Conservation (phyloP, 1,140 invertebrate genomes). For the Orchesella cincta region DNA sequence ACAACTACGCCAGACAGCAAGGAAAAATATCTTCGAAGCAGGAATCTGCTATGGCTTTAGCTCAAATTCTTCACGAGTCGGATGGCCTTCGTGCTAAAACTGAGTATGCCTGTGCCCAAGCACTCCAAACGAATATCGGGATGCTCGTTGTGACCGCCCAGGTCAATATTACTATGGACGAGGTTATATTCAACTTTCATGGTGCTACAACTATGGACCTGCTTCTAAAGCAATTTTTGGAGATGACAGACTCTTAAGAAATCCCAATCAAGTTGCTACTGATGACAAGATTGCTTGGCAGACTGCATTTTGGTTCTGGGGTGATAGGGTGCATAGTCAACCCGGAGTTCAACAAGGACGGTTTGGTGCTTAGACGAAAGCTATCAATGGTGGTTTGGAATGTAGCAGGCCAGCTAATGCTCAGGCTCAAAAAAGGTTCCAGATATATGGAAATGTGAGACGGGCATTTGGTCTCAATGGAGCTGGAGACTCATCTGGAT, state of each 20-base stretch:
- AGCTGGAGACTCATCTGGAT: slow-evolving; percentile 34
- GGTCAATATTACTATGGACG: slow-evolving; percentile 42
- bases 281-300: slow-evolving; percentile 38
- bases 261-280: slow-evolving; percentile 40
- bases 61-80: slow-evolving; percentile 38
- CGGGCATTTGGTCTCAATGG: slow-evolving; percentile 40
- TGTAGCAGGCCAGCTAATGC: background rate
- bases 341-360: slow-evolving; percentile 23
- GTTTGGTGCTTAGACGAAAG: slow-evolving; percentile 41
- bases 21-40: slow-evolving; percentile 34
- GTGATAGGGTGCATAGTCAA: slow-evolving; percentile 30
- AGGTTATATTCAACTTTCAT: slow-evolving; percentile 45
- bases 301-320: slow-evolving; percentile 41
- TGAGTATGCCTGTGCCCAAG: slow-evolving; percentile 40
- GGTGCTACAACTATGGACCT: slow-evolving; percentile 39
- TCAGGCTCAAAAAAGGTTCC: slow-evolving; percentile 27
- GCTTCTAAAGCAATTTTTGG: slow-evolving; percentile 30
- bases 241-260: slow-evolving; percentile 20
- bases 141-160: slow-evolving; percentile 30
- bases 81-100: slow-evolving; percentile 38
- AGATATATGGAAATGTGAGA: slow-evolving; percentile 34
- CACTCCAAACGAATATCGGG: slow-evolving; percentile 30
- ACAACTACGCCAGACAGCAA: background rate
- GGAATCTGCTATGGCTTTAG: slow-evolving; percentile 38
- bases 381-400: slow-evolving; percentile 39